Evolutionary conservation across 2,113 vertebrate species (phyloP), one percentile per base, ranked within the genome.

Genomic region (Damaliscus lunatus): DNA sequence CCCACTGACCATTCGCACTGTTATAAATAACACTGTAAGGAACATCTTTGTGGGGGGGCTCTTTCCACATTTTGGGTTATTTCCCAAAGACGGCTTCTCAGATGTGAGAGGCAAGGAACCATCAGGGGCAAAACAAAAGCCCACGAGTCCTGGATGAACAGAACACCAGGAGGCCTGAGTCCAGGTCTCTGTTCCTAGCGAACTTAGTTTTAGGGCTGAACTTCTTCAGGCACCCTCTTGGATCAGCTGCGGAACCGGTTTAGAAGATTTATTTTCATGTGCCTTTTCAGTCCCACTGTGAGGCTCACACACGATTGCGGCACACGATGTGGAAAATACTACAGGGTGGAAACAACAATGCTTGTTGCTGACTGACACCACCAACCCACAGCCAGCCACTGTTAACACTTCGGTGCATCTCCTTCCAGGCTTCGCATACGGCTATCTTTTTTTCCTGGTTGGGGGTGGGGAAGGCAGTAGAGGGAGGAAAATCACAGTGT

Each of bases 1-100:
- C 48, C 46, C 0, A 0, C 67, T 4, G 3, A 4, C 13, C 4
- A 5, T 1, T 21, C 1, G 2, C 36, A 1, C 36, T 0, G 0
- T 2, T 27, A 4, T 1, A 10, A 33, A 43, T 4, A 15, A 43
- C 0, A 1, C 43, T 0, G 0, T 0, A 10, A 11, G 3, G 55
- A 40, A 50, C 80, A 21, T 23, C 80, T 8, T 4, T n/a, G 52
- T 12, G 10, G 13, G 5, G 5, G 0, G 0, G 36, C 57, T 55
- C 33, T 14, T 3, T 2, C 40, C 31, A 46, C 2, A 0, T 3
- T 33, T 27, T 12, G 9, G 27, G 3, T 53, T 5, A 12, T 57
- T 77, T 59, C 71, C 48, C 43, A 5, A 17, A 14, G 21, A 43
- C 36, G 29, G 55, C 2, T 0, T 25, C 67, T 59, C 21, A 1